phyloP scores from a whole-genome alignment of 2,888 invertebrate species.

The Alviniconcha strummeri region DNA sequence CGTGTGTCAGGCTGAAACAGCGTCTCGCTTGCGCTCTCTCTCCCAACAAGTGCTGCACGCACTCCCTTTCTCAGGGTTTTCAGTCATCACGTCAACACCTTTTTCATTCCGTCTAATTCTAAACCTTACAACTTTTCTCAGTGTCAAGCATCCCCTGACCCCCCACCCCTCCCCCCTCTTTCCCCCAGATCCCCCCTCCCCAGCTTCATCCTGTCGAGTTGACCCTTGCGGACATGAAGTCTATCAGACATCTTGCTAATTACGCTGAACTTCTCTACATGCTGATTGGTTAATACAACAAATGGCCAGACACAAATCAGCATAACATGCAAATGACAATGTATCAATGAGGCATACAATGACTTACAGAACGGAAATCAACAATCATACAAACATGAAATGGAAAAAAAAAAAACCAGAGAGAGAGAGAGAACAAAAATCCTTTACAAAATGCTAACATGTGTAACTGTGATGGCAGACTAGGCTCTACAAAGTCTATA shows the following conservation, averaged over 20 bases:
- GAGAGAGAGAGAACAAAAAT: neutral
- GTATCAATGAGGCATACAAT: neutral
- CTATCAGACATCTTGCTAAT: neutral
- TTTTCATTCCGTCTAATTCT: too few relatives aligned
- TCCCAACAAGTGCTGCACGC: too few relatives aligned
- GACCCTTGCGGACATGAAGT: too few relatives aligned
- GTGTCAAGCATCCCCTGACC: too few relatives aligned
- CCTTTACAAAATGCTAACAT: slow-evolving; percentile 4
- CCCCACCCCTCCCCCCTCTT: too few relatives aligned
- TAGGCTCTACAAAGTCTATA: neutral
- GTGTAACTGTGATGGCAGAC: neutral
- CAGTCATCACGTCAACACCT: too few relatives aligned
- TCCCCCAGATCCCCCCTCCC: too few relatives aligned
- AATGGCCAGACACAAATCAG: neutral
- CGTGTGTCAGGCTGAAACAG: too few relatives aligned
- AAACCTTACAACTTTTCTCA: too few relatives aligned
- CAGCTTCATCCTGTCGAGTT: too few relatives aligned
- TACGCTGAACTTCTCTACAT: neutral
- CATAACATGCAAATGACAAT: slow-evolving; percentile 8
- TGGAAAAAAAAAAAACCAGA: neutral
- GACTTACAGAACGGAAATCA: slow-evolving; percentile 2
- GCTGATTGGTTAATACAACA: neutral
- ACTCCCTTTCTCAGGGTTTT: too few relatives aligned
- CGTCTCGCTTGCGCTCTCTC: too few relatives aligned
- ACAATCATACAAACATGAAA: slow-evolving; percentile 19